Evolutionary conservation across 2,888 invertebrate genomes (phyloP).

Genomic region (Unio delphinus): DNA sequence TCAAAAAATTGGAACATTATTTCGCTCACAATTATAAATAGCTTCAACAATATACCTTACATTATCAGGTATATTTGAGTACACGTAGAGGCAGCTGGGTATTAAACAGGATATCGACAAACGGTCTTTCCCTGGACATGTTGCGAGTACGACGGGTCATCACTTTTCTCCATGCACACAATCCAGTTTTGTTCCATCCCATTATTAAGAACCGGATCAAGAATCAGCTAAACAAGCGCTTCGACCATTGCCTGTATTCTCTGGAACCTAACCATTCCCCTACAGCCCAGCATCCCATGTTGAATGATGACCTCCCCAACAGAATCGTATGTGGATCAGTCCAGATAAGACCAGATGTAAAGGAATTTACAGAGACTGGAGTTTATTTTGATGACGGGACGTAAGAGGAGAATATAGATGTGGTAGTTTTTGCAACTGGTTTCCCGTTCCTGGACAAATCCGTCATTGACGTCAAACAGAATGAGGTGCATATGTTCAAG

Average conservation of each 20-base stretch:
- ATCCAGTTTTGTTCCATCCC: background rate
- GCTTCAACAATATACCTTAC: no score
- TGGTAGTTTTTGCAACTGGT: slow-evolving; percentile 68
- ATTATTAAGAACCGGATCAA: slow-evolving; percentile 9
- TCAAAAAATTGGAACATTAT: no score
- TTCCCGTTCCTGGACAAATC: slow-evolving; percentile 70
- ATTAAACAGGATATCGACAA: slow-evolving; percentile 54
- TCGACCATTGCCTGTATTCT: slow-evolving; percentile 68
- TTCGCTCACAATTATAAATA: no score
- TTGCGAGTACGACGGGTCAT: slow-evolving; percentile 4
- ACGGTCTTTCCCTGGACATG: slow-evolving; percentile 49
- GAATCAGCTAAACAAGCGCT: slow-evolving; percentile 49
- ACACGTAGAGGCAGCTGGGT: slow-evolving; percentile 71
- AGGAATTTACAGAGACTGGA: slow-evolving; percentile 54
- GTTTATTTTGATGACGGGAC: slow-evolving; percentile 65
- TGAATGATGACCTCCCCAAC: slow-evolving; percentile 72
- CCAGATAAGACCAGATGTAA: slow-evolving; percentile 62
- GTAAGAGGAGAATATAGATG: slow-evolving; percentile 63
- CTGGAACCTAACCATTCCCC: slow-evolving; percentile 68
- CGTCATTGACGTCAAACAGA: slow-evolving; percentile 55
- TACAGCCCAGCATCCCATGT: slow-evolving; percentile 64
- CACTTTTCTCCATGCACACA: background rate
- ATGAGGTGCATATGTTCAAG: slow-evolving; percentile 69
- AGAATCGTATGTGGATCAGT: slow-evolving; percentile 68
- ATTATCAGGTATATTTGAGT: slow-evolving; percentile 65